phyloP scores from a whole-genome alignment of 2,888 invertebrate species.

The Agriopis leucophaearia region DNA sequence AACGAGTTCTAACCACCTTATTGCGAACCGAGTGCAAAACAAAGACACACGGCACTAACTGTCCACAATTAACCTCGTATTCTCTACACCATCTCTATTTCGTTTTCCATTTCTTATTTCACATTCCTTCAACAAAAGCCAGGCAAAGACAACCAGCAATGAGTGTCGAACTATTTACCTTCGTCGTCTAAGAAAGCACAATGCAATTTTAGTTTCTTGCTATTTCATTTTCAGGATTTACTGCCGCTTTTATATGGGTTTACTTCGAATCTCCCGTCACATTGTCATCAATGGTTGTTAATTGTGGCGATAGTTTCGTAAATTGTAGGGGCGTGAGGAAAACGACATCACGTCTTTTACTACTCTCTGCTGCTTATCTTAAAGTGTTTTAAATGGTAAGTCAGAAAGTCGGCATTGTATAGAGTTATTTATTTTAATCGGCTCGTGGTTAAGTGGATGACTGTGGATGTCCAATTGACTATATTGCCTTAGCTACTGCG shows the following conservation, averaged over 20 bases:
- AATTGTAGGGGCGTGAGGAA: slow-evolving; percentile 2
- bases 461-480: slow-evolving; percentile 2
- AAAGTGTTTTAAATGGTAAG: neutral
- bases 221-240: neutral
- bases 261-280: neutral
- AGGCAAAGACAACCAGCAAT: slow-evolving; percentile 6
- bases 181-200: neutral
- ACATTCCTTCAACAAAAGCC: neutral
- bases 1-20: slow-evolving; percentile 37
- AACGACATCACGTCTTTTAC: neutral
- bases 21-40: slow-evolving; percentile 44
- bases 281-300: slow-evolving; percentile 1
- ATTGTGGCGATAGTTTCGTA: neutral
- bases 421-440: neutral
- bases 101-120: neutral
- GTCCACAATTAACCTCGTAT: slow-evolving; percentile 6
- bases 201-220: neutral
- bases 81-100: neutral
- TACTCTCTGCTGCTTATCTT: slow-evolving; percentile 8
- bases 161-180: neutral
- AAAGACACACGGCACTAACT: slow-evolving; percentile 41
- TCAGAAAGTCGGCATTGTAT: neutral
- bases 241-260: neutral
- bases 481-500: slow-evolving; percentile 10
- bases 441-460: neutral